Conservation (phyloP, 2,113 vertebrate species). For the Fulmarus glacialis region DNA sequence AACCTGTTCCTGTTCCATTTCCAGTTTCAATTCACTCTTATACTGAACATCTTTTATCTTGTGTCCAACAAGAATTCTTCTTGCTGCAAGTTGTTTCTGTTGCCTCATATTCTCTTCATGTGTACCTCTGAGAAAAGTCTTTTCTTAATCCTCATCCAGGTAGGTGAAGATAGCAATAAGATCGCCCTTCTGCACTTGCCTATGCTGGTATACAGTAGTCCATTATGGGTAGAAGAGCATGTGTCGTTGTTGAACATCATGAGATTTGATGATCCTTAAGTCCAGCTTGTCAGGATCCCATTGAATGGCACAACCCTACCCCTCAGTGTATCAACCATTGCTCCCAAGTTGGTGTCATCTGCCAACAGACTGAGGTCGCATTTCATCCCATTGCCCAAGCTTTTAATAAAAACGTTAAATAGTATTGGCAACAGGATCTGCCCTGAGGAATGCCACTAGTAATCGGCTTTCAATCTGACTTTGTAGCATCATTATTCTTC, state of each 20-base stretch:
- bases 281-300: neutral
- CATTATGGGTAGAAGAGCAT: neutral
- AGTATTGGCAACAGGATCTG: neutral
- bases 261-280: neutral
- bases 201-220: neutral
- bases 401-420: neutral
- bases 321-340: fast-evolving
- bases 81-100: neutral
- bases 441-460: neutral
- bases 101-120: neutral
- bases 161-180: neutral
- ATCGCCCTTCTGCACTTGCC: fast-evolving
- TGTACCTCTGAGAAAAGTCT: neutral
- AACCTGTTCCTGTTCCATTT: neutral
- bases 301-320: neutral
- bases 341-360: neutral
- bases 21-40: neutral
- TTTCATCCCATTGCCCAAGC: neutral
- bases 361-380: neutral
- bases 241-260: neutral
- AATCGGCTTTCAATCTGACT: neutral
- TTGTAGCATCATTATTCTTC: neutral
- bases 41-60: neutral
- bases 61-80: neutral
- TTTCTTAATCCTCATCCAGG: neutral